Conservation (phyloP, 23 tunicate genomes). For the Halocynthia aurantium region DNA sequence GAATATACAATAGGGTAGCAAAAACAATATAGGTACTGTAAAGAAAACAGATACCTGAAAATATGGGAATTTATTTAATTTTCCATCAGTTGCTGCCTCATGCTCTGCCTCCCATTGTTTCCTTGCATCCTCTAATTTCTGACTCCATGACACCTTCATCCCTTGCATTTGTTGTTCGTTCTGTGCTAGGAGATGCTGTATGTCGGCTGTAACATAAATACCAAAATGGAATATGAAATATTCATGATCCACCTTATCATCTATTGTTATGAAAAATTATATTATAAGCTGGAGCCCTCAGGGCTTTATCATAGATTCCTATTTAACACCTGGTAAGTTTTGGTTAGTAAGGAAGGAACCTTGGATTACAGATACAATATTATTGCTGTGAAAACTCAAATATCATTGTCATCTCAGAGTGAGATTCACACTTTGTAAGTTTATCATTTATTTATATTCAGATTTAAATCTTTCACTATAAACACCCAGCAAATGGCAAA, state of each 20-base stretch:
- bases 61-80: conserved; percentile 21
- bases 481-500: too few relatives aligned
- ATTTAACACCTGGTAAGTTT: too few relatives aligned
- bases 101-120: conserved; percentile 50
- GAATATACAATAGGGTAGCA: too few relatives aligned
- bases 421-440: too few relatives aligned
- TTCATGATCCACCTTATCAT: neutral
- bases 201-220: conserved; percentile 30
- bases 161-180: conserved; percentile 75
- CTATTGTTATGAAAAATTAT: neutral
- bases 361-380: too few relatives aligned
- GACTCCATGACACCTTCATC: conserved; percentile 60
- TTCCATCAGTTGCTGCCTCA: conserved; percentile 6
- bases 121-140: conserved; percentile 54
- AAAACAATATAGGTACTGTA: neutral
- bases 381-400: too few relatives aligned
- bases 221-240: neutral
- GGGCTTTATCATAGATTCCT: too few relatives aligned
- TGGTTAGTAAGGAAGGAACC: too few relatives aligned
- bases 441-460: too few relatives aligned
- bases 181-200: conserved; percentile 48
- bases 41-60: conserved; percentile 33
- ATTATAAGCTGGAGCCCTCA: neutral
- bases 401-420: too few relatives aligned
- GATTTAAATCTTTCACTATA: too few relatives aligned